Evolutionary conservation across 1,140 invertebrate genomes (phyloP).

Genomic region (Drosophila elegans): DNA sequence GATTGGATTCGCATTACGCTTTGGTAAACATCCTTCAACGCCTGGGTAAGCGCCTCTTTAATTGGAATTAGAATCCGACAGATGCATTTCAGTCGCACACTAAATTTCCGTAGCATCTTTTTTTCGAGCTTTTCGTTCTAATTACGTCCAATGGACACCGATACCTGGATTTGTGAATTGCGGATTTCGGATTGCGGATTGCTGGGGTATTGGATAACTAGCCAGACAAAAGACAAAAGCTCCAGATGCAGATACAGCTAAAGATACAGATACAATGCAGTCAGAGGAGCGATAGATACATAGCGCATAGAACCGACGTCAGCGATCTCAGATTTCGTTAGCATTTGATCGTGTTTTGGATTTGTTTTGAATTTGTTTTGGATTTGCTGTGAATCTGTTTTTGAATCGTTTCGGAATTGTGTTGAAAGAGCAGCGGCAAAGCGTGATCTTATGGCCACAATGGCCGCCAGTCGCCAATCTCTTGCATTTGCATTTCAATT

Average conservation of each 20-base stretch:
- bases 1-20: slow-evolving; percentile 58
- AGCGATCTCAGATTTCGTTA: slow-evolving; percentile 58
- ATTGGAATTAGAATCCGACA: slow-evolving; percentile 74
- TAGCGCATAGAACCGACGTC: slow-evolving; percentile 45
- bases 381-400: slow-evolving; percentile 40
- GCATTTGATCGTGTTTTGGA: slow-evolving; percentile 67
- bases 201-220: slow-evolving; percentile 40
- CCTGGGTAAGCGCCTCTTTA: slow-evolving; percentile 67
- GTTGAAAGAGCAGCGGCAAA: slow-evolving; percentile 18
- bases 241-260: slow-evolving; percentile 5
- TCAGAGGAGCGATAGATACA: slow-evolving; percentile 13
- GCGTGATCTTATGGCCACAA: slow-evolving; percentile 69
- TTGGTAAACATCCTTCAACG: slow-evolving; percentile 63
- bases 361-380: slow-evolving; percentile 41
- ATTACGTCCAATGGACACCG: slow-evolving; percentile 67
- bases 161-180: slow-evolving; percentile 32
- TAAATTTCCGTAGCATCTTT: slow-evolving; percentile 39
- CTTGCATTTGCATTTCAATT: slow-evolving; percentile 77
- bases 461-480: slow-evolving; percentile 27
- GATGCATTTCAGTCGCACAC: slow-evolving; percentile 63
- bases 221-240: slow-evolving; percentile 17
- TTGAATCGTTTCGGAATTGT: neutral
- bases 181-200: neutral
- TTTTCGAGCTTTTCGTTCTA: slow-evolving; percentile 64
- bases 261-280: slow-evolving; percentile 15